Conservation (phyloP, 2,797 vertebrate species). For the Cebuella pygmaea region DNA sequence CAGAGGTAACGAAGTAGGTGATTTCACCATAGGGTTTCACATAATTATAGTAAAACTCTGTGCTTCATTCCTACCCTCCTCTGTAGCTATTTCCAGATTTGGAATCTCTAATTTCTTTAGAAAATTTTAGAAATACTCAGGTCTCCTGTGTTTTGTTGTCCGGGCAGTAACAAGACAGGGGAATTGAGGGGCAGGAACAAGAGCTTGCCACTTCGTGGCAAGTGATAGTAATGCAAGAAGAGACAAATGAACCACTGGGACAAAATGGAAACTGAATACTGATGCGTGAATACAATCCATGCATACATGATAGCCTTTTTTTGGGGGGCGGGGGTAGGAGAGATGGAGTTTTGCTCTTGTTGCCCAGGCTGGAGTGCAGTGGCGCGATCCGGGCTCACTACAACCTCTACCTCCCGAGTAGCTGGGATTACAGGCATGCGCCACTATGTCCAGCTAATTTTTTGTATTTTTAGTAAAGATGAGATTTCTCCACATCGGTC, state of each 20-base stretch:
- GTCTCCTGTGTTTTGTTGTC: neutral
- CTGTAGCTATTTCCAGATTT: neutral
- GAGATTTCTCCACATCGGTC: no score
- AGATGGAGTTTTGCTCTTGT: no score
- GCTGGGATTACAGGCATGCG: no score
- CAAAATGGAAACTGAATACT: neutral
- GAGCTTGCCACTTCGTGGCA: neutral
- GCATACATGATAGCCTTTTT: neutral
- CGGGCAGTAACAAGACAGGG: neutral
- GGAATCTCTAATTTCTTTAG: neutral
- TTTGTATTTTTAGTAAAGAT: no score
- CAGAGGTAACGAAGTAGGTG: neutral
- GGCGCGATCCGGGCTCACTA: no score
- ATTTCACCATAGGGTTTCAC: neutral
- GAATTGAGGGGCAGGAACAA: neutral
- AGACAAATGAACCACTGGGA: neutral
- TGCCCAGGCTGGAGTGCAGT: no score
- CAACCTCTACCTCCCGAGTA: no score
- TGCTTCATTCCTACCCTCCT: neutral
- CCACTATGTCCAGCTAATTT: no score
- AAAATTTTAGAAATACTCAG: neutral
- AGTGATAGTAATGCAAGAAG: neutral
- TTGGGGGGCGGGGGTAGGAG: fast-evolving
- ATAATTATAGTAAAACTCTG: neutral
- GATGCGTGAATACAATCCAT: neutral